A percentile compares a stretch with the other conserved stretches of the same genome.
These are phyloP conservation scores for Tetramorium parvispinum DNA, from an alignment of 1,140 invertebrate species.

Conservation along the genomic window DNA sequence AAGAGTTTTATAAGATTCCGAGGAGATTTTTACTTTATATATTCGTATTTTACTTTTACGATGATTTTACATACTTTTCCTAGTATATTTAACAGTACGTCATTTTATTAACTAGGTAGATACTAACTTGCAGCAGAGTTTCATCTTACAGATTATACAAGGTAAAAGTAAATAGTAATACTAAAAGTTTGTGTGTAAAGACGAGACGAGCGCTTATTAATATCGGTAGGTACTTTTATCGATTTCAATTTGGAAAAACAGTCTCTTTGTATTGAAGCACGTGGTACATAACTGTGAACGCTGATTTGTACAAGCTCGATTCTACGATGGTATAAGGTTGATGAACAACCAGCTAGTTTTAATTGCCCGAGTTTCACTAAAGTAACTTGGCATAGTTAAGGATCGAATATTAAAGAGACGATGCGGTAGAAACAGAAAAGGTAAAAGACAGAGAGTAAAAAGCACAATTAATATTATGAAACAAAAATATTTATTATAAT, in stretches of 20 bases:
- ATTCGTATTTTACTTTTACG: not conserved
- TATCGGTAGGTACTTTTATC: not conserved
- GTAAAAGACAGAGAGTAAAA: not conserved
- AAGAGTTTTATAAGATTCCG: conserved; percentile 11
- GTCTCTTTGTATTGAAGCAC: not conserved
- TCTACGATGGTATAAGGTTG: conserved; percentile 2
- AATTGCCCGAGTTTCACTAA: conserved; percentile 48
- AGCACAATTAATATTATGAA: not conserved
- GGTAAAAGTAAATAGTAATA: not conserved
- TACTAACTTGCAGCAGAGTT: not conserved
- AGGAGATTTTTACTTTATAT: not conserved
- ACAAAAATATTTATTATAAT: not conserved
- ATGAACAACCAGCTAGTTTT: conserved; percentile 31
- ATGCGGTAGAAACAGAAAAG: not conserved
- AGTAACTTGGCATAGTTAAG: conserved; percentile 19
- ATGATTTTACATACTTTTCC: not conserved
- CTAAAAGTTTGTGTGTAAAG: not conserved
- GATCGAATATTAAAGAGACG: not conserved
- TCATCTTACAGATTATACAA: not conserved
- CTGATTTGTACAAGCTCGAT: conserved; percentile 20
- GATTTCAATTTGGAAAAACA: not conserved
- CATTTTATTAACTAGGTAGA: not conserved
- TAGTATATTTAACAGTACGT: not conserved
- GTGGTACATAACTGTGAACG: not conserved
- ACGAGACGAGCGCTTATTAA: not conserved